Conservation (phyloP, 2,113 vertebrate species). For the Serranochromis macrocephalus region DNA sequence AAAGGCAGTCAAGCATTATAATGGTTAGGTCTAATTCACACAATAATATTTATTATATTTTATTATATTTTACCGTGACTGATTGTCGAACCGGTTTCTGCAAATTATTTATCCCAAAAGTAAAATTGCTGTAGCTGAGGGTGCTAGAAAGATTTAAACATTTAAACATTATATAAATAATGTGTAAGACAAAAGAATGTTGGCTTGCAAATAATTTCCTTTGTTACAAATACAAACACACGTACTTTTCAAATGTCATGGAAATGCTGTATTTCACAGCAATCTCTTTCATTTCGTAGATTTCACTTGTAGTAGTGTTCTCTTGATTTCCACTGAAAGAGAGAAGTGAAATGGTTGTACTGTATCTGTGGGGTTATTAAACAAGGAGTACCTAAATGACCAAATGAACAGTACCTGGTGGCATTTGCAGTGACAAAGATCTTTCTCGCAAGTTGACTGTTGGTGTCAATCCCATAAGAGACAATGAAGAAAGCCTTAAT, state of each 20-base stretch:
- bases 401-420: neutral
- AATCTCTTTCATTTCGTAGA: constrained; percentile 21
- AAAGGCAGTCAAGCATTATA: neutral
- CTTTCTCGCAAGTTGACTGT: neutral
- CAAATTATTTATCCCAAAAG: constrained; percentile 45
- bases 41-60: neutral
- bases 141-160: constrained; percentile 46
- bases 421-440: neutral
- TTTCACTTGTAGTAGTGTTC: neutral
- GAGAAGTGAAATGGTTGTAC: neutral
- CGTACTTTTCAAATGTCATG: constrained; percentile 61
- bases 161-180: neutral
- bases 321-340: constrained; percentile 56
- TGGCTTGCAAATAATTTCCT: neutral
- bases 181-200: neutral
- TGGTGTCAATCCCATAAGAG: neutral
- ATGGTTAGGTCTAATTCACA: neutral
- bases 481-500: constrained; percentile 22
- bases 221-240: neutral
- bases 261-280: constrained; percentile 68
- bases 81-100: constrained; percentile 56
- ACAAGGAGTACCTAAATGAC: neutral
- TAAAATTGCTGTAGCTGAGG: constrained; percentile 73
- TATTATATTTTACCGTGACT: constrained; percentile 53
- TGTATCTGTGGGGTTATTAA: neutral